Evolutionary conservation across 1,140 invertebrate species (phyloP), one percentile per base, ranked within the genome.

Genomic region (Achatina immaculata): DNA sequence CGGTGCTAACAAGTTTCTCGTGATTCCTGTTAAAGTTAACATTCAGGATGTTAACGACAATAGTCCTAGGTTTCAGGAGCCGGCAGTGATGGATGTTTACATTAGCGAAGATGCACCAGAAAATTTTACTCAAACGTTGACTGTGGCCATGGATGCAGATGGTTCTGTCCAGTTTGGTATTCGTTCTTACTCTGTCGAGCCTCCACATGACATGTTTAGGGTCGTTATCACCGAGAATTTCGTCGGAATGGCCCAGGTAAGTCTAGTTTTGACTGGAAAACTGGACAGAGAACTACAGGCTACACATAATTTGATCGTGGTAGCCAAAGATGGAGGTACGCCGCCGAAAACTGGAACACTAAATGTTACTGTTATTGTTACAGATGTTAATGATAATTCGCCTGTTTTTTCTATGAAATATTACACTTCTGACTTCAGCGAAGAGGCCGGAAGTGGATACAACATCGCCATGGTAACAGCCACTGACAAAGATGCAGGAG

Each of bases 371-470:
- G 93, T 98, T 0, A 92, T 93, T 3, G 93, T 99, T 0, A 86
- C 94, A 0, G 96, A 99, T 88, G 95, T 95, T 85, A 99, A 99
- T 90, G 97, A 99, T 90, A 97, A 99, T 89, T 93, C 94, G 72
- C 97, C 97, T 0, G 92, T 95, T 14, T 97, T 98, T 89, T 93
- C 94, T 0, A 93, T 95, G 58, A 93, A 93, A 65, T 92, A 95
- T 38, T 98, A 97, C 89, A 94, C 94, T 68, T 96, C 96, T 86
- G 93, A 94, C 6, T 77, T 90, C 11, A 83, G 94, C 86, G 90
- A 91, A 77, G 86, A 82, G 66, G 78, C 82, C 7, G 65, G 81
- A 4, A 48, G 82, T 9, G 88, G 86, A 9, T 84, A 84, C 2
- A 81, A 80, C 38, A 82, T 91, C 38, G 92, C 95, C 4, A 93